These are phyloP conservation scores for Temnothorax longispinosus DNA, from an alignment of 1,140 invertebrate species.

Conservation along the genomic window DNA sequence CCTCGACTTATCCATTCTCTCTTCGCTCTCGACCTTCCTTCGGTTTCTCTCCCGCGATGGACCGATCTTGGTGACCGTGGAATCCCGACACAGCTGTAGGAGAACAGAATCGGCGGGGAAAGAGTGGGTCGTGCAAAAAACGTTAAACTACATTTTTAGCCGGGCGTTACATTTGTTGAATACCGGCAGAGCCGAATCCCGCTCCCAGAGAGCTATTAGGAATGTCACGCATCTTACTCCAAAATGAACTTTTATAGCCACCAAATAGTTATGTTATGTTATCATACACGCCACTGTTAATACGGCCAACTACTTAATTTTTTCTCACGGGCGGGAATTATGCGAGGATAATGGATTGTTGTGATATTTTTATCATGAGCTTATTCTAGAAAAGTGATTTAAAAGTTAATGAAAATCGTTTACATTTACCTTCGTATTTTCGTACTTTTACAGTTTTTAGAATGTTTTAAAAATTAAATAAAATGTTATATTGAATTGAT, in stretches of 20 bases:
- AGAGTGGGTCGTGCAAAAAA: slow-evolving; percentile 63
- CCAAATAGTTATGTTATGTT: slow-evolving; percentile 2
- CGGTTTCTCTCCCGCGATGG: slow-evolving; percentile 16
- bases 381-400: not conserved
- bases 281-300: not conserved
- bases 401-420: not conserved
- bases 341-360: not conserved
- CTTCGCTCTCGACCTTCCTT: slow-evolving; percentile 21
- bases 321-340: not conserved
- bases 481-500: not conserved
- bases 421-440: not conserved
- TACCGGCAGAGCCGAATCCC: slow-evolving; percentile 52
- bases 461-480: not conserved
- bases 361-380: not conserved
- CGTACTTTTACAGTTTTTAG: not conserved
- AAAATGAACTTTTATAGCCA: not conserved
- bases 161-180: slow-evolving; percentile 78
- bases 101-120: slow-evolving; percentile 1
- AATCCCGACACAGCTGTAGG: slow-evolving; percentile 72
- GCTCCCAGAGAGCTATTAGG: slow-evolving; percentile 32
- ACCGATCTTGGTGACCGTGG: slow-evolving; percentile 41
- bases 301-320: not conserved
- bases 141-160: slow-evolving; percentile 74
- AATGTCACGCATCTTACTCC: slow-evolving; percentile 52
- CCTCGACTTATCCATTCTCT: slow-evolving; percentile 3